A percentile compares a stretch with the other conserved stretches of the same genome.
Conservation (phyloP, 1,140 invertebrate genomes). For the Pristionchus pacificus region DNA sequence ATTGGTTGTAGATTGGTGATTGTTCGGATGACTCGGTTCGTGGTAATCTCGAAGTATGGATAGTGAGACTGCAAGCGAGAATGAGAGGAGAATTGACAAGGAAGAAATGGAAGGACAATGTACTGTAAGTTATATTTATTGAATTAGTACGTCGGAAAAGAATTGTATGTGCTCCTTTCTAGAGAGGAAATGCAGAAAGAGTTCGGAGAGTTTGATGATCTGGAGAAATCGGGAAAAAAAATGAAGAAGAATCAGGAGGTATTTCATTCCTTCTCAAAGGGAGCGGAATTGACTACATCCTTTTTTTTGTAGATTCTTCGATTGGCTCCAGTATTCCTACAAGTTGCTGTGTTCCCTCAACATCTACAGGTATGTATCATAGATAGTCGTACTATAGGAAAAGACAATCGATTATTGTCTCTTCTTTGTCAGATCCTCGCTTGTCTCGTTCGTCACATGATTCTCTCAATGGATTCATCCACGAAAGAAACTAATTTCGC, state of each 20-base stretch:
- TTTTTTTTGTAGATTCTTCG: slow-evolving; percentile 7
- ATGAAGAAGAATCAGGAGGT: neutral
- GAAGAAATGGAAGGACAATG: no score
- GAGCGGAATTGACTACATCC: neutral
- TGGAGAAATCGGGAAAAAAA: neutral
- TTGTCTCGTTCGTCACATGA: slow-evolving; percentile 25
- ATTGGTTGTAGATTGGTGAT: no score
- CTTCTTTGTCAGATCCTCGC: slow-evolving; percentile 22
- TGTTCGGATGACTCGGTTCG: no score
- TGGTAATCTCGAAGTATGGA: no score
- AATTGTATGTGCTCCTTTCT: no score
- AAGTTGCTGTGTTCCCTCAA: slow-evolving; percentile 1
- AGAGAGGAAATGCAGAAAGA: neutral
- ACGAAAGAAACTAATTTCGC: slow-evolving; percentile 24
- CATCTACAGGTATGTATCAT: slow-evolving; percentile 6
- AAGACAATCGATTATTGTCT: no score
- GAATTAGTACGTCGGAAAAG: no score
- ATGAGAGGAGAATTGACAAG: no score
- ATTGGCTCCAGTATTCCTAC: slow-evolving; percentile 3
- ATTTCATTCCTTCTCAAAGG: neutral
- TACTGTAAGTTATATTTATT: no score
- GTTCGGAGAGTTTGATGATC: neutral
- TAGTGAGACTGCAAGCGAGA: no score
- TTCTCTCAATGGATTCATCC: slow-evolving; percentile 24
- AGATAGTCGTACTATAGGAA: no score